A percentile compares a stretch with the other conserved stretches of the same genome.
phyloP scores from a whole-genome alignment of 2,113 vertebrate genomes.

The Vidua macroura region DNA sequence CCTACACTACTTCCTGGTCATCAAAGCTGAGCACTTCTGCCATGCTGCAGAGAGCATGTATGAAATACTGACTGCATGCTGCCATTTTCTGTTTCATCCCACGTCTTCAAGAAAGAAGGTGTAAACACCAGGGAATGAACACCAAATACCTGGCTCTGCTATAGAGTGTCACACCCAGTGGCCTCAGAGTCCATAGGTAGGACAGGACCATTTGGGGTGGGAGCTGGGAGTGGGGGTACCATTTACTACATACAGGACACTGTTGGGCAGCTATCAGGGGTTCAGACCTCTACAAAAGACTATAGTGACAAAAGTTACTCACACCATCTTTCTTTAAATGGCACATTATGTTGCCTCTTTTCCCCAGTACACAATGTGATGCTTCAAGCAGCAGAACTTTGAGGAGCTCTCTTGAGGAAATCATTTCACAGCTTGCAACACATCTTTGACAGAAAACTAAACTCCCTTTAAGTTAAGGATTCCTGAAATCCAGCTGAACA shows the following conservation, averaged over 20 bases:
- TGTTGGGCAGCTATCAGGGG: not conserved
- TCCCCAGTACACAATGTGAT: not conserved
- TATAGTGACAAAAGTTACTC: not conserved
- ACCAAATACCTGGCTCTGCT: not conserved
- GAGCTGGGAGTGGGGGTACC: not conserved
- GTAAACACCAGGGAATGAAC: not conserved
- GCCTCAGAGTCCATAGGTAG: fast-evolving
- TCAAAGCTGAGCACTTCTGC: not conserved
- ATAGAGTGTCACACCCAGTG: not conserved
- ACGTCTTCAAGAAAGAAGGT: not conserved
- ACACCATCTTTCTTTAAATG: not conserved
- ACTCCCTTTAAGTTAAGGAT: not conserved
- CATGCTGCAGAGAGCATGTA: not conserved
- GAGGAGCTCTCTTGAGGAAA: not conserved
- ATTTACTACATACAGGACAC: not conserved
- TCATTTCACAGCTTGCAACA: not conserved
- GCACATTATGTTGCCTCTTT: not conserved
- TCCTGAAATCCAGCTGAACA: not conserved
- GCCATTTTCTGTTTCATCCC: not conserved
- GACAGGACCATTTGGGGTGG: not conserved
- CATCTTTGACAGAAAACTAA: not conserved
- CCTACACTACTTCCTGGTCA: not conserved
- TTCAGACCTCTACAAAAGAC: not conserved
- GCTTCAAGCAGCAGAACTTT: not conserved
- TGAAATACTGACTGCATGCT: not conserved